Base-by-base conservation (phyloP, 2,888 invertebrate species). In the Leptarthrus brevirostris region DNA sequence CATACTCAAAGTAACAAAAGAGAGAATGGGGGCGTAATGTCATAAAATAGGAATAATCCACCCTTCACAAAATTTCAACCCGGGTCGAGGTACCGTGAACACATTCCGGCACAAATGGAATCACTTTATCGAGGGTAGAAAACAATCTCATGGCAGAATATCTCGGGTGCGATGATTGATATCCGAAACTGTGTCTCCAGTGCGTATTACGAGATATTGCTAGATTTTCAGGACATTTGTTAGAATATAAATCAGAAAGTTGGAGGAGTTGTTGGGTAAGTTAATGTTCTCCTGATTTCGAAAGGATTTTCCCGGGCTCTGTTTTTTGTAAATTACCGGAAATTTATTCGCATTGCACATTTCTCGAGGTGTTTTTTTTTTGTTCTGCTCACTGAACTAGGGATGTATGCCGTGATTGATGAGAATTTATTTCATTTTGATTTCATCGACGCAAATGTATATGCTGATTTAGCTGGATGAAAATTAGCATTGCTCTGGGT, bases 161-260 rank as follows among this genome's bases (percentile, higher is more conserved):
- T 66, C 64, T 66, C 26, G 64, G 64, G 44, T n/a, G 64, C 64
- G 64, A 66, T 66, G 64, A 66, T 66, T 66, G 64, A 66, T 66
- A 66, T 66, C 64, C 64, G 44, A 47, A 66, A 66, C 64, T 66
- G 52, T 52, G 64, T 66, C 64, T 66, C 47, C 64, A 66, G 64
- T 66, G 64, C 64, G 64, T 66, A 66, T 66, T 66, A 66, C 64
- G 64, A 66, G 64, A 66, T 66, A 66, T 66, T 66, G 64, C 34
- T 66, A 66, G 64, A 66, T 66, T 66, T 66, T 66, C 64, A 47
- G 47, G 64, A 66, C 64, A 66, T 66, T 66, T 66, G 64, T 66
- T 47, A 47, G 64, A 66, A 66, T 47, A 66, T 66, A 66, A 66
- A 66, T 66, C 64, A 66, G 44, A 66, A 66, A 66, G 64, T 66